Conservation (phyloP, 1,140 invertebrate species). For the Eumeta japonica region DNA sequence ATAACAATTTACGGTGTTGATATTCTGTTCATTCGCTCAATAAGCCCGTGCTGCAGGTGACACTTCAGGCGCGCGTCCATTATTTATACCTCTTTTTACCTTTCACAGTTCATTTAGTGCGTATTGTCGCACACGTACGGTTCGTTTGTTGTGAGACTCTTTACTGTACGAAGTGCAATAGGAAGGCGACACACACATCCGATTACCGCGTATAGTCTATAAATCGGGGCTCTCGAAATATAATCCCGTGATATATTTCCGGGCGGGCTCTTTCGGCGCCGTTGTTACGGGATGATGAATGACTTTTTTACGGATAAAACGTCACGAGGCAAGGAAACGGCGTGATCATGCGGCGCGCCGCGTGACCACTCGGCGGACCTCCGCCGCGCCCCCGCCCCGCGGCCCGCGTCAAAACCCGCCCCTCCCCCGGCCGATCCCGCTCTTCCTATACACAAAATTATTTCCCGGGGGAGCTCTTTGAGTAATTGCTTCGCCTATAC, state of each 20-base stretch:
- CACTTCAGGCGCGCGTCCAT: too few species aligned
- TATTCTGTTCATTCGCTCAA: too few species aligned
- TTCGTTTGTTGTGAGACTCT: too few species aligned
- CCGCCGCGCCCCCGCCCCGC: neutral
- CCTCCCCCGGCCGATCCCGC: conserved; percentile 32
- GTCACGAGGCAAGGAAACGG: conserved; percentile 19
- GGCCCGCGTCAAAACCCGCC: conserved; percentile 31
- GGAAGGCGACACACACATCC: too few species aligned
- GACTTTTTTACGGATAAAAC: conserved; percentile 23
- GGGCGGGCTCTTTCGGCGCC: neutral
- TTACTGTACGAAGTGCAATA: too few species aligned
- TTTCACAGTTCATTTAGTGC: too few species aligned
- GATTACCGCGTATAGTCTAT: too few species aligned
- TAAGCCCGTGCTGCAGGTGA: too few species aligned
- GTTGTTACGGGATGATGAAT: conserved; percentile 23
- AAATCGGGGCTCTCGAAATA: too few species aligned
- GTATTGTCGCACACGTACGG: too few species aligned
- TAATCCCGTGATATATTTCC: neutral
- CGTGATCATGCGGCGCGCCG: conserved; percentile 20
- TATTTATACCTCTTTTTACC: too few species aligned
- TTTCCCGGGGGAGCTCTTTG: conserved; percentile 13
- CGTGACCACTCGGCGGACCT: neutral
- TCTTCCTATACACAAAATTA: conserved; percentile 20
- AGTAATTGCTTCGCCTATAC: neutral
- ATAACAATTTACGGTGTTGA: too few species aligned